Evolutionary conservation across 2,113 vertebrate genomes (phyloP).

Genomic region (Petaurus breviceps): DNA sequence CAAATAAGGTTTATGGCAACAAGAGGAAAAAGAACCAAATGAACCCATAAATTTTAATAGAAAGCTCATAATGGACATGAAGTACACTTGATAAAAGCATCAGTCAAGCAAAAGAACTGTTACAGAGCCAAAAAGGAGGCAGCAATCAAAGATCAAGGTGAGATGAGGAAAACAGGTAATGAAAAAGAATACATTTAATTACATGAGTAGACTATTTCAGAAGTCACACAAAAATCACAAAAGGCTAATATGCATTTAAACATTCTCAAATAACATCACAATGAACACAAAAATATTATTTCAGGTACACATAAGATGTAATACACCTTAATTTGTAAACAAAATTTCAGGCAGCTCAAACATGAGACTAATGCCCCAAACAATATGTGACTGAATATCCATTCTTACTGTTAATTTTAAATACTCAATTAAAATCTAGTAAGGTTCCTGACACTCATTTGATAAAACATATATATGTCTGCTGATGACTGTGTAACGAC

Average conservation of each 20-base stretch:
- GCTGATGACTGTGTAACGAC: background rate
- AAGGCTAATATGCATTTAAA: slow-evolving; percentile 20
- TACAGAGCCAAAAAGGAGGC: slow-evolving; percentile 46
- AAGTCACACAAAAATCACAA: slow-evolving; percentile 42
- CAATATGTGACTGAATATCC: slow-evolving; percentile 15
- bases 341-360: slow-evolving; percentile 5
- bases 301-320: slow-evolving; percentile 23
- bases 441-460: background rate
- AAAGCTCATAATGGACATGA: slow-evolving; percentile 48
- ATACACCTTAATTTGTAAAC: slow-evolving; percentile 24
- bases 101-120: slow-evolving; percentile 61
- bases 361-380: slow-evolving; percentile 39
- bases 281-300: slow-evolving; percentile 55
- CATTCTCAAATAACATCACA: slow-evolving; percentile 58
- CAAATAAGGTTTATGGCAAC: slow-evolving; percentile 58
- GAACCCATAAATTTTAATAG: slow-evolving; percentile 48
- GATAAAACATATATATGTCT: background rate
- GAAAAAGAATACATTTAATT: slow-evolving; percentile 59
- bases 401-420: slow-evolving; percentile 21
- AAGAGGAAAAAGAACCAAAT: background rate
- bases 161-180: slow-evolving; percentile 56
- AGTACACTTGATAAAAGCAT: slow-evolving; percentile 59
- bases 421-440: background rate
- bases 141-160: slow-evolving; percentile 65
- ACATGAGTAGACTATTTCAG: slow-evolving; percentile 37